These are phyloP conservation scores for Plagodis pulveraria DNA, from an alignment of 2,888 invertebrate genomes.

Conservation along the genomic window DNA sequence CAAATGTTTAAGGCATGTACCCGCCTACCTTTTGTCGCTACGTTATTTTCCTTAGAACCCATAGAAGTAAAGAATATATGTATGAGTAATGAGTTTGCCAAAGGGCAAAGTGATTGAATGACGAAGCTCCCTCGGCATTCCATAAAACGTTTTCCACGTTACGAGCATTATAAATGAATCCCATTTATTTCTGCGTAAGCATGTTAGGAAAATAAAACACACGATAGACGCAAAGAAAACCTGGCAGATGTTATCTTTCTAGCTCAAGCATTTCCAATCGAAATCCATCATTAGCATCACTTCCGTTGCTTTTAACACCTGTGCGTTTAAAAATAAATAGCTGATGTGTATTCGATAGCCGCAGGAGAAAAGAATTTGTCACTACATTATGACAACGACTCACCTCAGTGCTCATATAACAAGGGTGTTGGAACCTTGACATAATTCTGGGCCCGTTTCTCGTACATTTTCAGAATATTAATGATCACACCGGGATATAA, in stretches of 20 bases:
- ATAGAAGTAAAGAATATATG: no score
- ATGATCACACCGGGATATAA: constrained; percentile 48
- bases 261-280: constrained; percentile 15
- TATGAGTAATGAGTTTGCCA: no score
- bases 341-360: constrained; percentile 25
- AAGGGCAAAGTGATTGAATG: neutral
- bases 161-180: constrained; percentile 10
- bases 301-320: constrained; percentile 39
- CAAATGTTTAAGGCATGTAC: no score
- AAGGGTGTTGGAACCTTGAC: constrained; percentile 72
- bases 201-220: constrained; percentile 7
- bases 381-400: constrained; percentile 30
- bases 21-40: no score
- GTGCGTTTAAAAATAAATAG: constrained; percentile 32
- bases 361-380: constrained; percentile 20
- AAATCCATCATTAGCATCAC: constrained; percentile 31
- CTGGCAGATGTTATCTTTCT: constrained; percentile 1
- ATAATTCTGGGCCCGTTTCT: constrained; percentile 61
- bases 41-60: no score
- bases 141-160: constrained; percentile 12
- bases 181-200: constrained; percentile 9
- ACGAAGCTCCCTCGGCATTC: constrained; percentile 1
- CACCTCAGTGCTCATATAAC: constrained; percentile 44
- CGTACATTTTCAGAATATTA: constrained; percentile 59
- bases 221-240: constrained; percentile 2